Percentiles rank a stretch among this genome's conserved stretches.
Conservation (phyloP, 2,888 invertebrate species). For the Eupeodes latifasciatus region DNA sequence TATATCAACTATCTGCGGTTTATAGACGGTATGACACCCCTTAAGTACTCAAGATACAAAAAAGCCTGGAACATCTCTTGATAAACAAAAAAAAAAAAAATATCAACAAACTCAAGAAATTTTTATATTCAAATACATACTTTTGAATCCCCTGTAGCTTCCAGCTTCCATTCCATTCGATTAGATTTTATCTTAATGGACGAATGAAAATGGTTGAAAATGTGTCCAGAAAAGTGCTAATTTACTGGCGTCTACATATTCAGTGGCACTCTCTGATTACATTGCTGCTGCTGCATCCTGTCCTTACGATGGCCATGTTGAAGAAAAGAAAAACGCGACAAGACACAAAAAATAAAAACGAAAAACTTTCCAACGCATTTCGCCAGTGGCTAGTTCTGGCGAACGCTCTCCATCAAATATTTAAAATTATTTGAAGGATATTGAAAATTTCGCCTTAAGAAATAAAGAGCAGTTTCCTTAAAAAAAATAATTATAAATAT, state of each 20-base stretch:
- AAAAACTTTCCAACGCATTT: constrained; percentile 55
- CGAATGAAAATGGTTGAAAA: constrained; percentile 47
- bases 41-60: constrained; percentile 44
- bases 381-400: constrained; percentile 44
- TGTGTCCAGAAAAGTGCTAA: constrained; percentile 72
- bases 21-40: constrained; percentile 69
- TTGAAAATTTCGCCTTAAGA: constrained; percentile 17
- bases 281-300: constrained; percentile 51
- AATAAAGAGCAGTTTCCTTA: not conserved
- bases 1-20: constrained; percentile 69
- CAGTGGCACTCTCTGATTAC: constrained; percentile 66
- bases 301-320: not conserved
- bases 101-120: constrained; percentile 32
- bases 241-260: constrained; percentile 71
- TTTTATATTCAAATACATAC: constrained; percentile 8
- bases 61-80: constrained; percentile 46
- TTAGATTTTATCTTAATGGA: constrained; percentile 68
- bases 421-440: constrained; percentile 67
- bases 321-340: constrained; percentile 13
- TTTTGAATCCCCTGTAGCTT: constrained; percentile 20
- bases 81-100: constrained; percentile 33
- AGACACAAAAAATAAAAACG: constrained; percentile 19
- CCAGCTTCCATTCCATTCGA: not conserved
- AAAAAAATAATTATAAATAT: constrained; percentile 47
- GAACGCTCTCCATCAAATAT: constrained; percentile 67